Evolutionary conservation across 2,797 vertebrate genomes (phyloP).

Genomic region (Spatula clypeata): DNA sequence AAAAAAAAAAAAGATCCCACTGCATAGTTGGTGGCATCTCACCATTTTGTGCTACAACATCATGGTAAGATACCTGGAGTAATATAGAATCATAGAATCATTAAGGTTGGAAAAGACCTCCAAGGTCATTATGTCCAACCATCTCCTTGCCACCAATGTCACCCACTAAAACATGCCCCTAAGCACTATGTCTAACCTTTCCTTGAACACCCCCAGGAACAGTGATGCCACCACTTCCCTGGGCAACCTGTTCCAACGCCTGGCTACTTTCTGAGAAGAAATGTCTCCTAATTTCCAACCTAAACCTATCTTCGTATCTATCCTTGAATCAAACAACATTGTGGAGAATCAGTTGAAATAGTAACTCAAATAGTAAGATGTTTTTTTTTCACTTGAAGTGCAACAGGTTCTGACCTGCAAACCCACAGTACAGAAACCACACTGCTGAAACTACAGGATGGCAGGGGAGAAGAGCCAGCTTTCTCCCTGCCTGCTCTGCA

Average conservation of each 20-base stretch:
- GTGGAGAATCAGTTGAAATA: background rate
- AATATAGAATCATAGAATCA: background rate
- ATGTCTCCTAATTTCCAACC: too few relatives aligned
- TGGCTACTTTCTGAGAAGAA: too few relatives aligned
- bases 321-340: background rate
- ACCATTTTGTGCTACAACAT: background rate
- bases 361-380: background rate
- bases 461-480: background rate
- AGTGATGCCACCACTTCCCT: too few relatives aligned
- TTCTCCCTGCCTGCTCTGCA: background rate
- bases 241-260: too few relatives aligned
- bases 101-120: too few relatives aligned
- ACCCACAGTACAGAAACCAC: background rate
- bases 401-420: constrained; percentile 23
- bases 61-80: background rate
- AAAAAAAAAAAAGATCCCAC: background rate
- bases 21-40: background rate
- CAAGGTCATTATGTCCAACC: too few relatives aligned
- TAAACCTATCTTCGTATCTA: background rate
- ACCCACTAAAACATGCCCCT: too few relatives aligned
- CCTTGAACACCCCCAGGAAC: too few relatives aligned
- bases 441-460: background rate
- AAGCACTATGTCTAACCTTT: too few relatives aligned
- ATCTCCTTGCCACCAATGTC: too few relatives aligned
- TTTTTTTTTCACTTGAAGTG: background rate